Base-by-base conservation (phyloP, 1,140 invertebrate species). In the Pseudomyrmex cubaensis region DNA sequence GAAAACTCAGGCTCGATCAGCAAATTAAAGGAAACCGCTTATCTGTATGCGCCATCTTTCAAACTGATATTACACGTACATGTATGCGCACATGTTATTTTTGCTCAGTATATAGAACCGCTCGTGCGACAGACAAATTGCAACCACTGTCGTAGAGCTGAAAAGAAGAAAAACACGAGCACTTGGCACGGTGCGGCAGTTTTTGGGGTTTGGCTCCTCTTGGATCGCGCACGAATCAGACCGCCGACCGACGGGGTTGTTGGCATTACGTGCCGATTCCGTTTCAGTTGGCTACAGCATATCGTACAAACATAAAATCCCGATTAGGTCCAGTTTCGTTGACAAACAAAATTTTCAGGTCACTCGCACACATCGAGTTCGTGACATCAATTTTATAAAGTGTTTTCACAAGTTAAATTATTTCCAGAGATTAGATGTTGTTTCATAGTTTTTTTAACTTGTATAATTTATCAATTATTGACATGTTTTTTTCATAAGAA, bases 211-310 rank as follows among this genome's bases (percentile, higher is more conserved):
- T 72, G 57, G 82, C 67, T 86, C 35, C 5, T 35, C 62, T 84
- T 73, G 67, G 82, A 57, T 75, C 85, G 85, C 69, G 57, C 84
- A 83, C 72, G 56, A 70, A 63, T n/a, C 57, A 44, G 78, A 76
- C 15, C 66, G 64, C 15, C 44, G 17, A 52, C 20, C 35, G 54
- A 84, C 44, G 75, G 73, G 85, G 85, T 87, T 87, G 74, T 87
- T 87, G 86, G 86, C 85, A 87, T 67, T 50, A 75, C 50, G 52
- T 57, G 63, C 20, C 44, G 10, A 15, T 48, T 66, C 15, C 20
- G n/a, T n/a, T 52, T 48, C 59, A 15, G 35, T 35, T 35, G 15
- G 52, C 50, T 17, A 8, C 59, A 12, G 4, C 73, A 15, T 61
- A 74, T 52, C 25, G 64, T 22, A 52, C 15, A 7, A 46, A 54